Evolutionary conservation across 2,888 invertebrate species (phyloP).

Genomic region (Mycogona germanica): DNA sequence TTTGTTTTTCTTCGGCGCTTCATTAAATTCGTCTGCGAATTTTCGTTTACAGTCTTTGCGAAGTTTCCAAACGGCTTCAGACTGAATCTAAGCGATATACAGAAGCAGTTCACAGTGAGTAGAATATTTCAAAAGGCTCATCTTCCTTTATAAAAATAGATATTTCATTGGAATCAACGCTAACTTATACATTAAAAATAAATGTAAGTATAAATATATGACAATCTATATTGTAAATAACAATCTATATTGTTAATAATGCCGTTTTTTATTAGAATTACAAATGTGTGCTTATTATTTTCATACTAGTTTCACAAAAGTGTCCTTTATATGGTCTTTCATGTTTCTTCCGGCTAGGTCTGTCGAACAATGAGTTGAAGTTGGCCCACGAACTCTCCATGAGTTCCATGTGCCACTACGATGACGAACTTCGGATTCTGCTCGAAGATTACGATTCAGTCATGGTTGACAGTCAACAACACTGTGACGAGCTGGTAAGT

Average conservation of each 20-base stretch:
- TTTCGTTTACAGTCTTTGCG: constrained; percentile 30
- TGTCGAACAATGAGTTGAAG: constrained; percentile 31
- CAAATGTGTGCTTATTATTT: too few species aligned
- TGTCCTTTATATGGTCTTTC: too few species aligned
- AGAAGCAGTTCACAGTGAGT: constrained; percentile 30
- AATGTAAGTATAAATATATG: too few species aligned
- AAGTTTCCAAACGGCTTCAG: constrained; percentile 31
- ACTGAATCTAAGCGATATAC: constrained; percentile 37
- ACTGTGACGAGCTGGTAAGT: constrained; percentile 24
- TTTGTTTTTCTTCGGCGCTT: background rate
- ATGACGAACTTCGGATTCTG: constrained; percentile 34
- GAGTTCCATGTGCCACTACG: constrained; percentile 35
- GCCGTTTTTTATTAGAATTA: too few species aligned
- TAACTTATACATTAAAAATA: too few species aligned
- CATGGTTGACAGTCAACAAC: constrained; percentile 31
- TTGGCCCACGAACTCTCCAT: constrained; percentile 36
- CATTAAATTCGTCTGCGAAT: background rate
- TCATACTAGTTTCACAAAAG: too few species aligned
- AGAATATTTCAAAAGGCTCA: too few species aligned
- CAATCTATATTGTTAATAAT: too few species aligned
- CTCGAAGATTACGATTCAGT: constrained; percentile 39
- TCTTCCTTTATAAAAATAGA: too few species aligned
- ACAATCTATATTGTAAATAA: too few species aligned
- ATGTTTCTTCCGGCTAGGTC: too few species aligned
- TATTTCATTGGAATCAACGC: too few species aligned